Base-by-base conservation (phyloP, 2,888 invertebrate genomes). In the Amiota mariae region DNA sequence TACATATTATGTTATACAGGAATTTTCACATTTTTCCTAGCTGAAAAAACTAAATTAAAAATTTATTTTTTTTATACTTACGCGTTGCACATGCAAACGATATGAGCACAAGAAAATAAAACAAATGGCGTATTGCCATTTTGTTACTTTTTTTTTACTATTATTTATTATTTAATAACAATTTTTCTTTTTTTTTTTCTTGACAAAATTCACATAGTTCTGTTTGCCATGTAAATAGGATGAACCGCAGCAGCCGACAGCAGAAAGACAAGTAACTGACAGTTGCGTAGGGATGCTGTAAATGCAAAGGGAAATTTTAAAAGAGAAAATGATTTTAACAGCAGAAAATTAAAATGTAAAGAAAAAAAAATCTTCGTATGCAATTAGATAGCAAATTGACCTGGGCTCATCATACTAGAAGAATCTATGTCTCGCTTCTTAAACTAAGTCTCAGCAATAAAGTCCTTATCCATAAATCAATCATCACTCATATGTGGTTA, bases 31-130 rank as follows among this genome's bases (percentile, higher is more conserved):
- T 13, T 36, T 36, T 36, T 36, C 36, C 36, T 67, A 61, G n/a
- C 47, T 59, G 77, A 82, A 80, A 85, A 85, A 86, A 79, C 82
- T 74, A 80, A 73, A 66, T 2, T 2, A 6, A 64, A 78, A 75
- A 86, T 80, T 63, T 76, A 87, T 84, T 86, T 85, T 70, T 54
- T 82, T 82, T 79, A 76, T 70, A 81, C 87, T 87, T 82, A 86
- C 86, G 85, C 75, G 88, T 87, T 66, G 85, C 78, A 66, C 79
- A 78, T 49, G 77, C 84, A 77, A 80, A 59, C 6, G 82, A 79
- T 57, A 88, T 63, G 12, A 87, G 67, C 12, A 84, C 18, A 20
- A 84, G 79, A 72, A 85, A 71, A 10, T 70, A 77, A 72, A 87
- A 72, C 66, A 80, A 80, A 72, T 78, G 74, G 79, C 84, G 77